phyloP scores from a whole-genome alignment of 2,113 vertebrate genomes.

The Pygoscelis antarcticus region DNA sequence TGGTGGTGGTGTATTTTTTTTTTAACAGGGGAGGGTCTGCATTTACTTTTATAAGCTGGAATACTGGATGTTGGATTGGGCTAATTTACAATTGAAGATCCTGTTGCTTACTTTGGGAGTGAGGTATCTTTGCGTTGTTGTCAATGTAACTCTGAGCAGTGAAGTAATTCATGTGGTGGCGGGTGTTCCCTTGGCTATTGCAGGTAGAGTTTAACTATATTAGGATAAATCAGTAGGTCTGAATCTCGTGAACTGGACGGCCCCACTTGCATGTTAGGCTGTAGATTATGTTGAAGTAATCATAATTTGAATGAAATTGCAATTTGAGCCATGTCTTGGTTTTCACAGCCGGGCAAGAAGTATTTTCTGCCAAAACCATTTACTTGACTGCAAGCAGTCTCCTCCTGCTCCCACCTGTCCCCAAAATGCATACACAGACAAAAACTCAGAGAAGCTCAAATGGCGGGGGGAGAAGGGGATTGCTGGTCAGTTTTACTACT shows the following conservation, averaged over 20 bases:
- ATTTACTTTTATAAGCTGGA: neutral
- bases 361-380: neutral
- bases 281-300: neutral
- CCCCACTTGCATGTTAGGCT: neutral
- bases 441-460: neutral
- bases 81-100: neutral
- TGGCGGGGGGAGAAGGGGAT: neutral
- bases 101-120: neutral
- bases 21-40: neutral
- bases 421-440: neutral
- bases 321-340: neutral
- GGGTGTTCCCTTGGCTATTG: neutral
- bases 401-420: neutral
- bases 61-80: neutral
- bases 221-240: neutral
- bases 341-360: neutral
- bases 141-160: conserved; percentile 15
- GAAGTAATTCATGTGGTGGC: conserved; percentile 25
- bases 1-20: neutral
- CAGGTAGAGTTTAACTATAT: neutral
- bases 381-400: neutral
- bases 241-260: neutral
- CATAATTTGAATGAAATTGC: neutral
- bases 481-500: neutral
- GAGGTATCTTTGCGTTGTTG: conserved; percentile 47